Evolutionary conservation across 2,888 invertebrate species (phyloP).

Genomic region (Crocallis elinguaria): DNA sequence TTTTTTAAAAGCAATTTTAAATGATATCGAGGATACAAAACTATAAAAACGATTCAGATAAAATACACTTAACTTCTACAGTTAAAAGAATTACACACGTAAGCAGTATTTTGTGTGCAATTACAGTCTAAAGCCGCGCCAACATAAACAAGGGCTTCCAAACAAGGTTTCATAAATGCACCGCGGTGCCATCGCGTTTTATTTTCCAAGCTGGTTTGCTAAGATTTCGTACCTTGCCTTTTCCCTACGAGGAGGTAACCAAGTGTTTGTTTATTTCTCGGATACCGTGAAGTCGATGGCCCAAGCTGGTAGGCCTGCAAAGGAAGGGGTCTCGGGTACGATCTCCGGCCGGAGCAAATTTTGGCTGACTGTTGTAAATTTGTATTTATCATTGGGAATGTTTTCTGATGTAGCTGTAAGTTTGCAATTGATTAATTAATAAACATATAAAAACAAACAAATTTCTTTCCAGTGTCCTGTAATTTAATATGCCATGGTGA

Average conservation of each 20-base stretch:
- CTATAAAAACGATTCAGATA: background rate
- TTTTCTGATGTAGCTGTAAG: too few species aligned
- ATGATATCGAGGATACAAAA: background rate
- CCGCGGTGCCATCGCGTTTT: constrained; percentile 31
- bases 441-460: too few species aligned
- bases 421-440: too few species aligned
- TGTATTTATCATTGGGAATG: too few species aligned
- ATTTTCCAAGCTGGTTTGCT: constrained; percentile 36
- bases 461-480: too few species aligned
- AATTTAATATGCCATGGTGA: constrained; percentile 1
- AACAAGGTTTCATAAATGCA: constrained; percentile 36
- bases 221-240: constrained; percentile 34
- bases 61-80: background rate
- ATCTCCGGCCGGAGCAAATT: too few species aligned
- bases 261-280: background rate
- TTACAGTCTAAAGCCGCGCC: constrained; percentile 14
- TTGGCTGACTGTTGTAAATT: too few species aligned
- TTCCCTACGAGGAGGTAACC: constrained; percentile 23
- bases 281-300: constrained; percentile 5
- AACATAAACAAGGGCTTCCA: constrained; percentile 35
- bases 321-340: too few species aligned
- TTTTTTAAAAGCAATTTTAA: background rate
- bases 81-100: constrained; percentile 10
- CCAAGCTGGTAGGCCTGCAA: too few species aligned
- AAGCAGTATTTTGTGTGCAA: constrained; percentile 22